Conservation (phyloP, 2,797 vertebrate genomes). For the Lemur catta region DNA sequence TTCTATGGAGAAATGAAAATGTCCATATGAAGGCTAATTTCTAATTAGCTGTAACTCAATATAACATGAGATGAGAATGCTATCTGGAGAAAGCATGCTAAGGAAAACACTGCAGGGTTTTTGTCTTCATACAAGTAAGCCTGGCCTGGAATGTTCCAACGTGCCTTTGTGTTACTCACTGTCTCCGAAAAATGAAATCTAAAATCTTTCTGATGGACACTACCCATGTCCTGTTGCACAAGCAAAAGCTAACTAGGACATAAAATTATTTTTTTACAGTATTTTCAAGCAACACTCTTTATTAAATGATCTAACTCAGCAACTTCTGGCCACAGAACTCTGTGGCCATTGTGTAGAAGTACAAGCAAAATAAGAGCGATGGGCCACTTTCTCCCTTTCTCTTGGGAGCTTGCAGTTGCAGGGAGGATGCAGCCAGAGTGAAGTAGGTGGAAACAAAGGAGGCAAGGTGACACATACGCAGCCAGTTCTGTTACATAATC, state of each 20-base stretch:
- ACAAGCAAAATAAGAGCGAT: not conserved
- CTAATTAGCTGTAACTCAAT: not conserved
- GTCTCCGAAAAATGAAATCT: not conserved
- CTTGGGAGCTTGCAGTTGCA: not conserved
- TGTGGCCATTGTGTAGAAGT: not conserved
- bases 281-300: not conserved
- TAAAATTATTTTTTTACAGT: not conserved
- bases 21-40: not conserved
- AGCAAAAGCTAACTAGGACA: not conserved
- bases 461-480: not conserved
- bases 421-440: not conserved
- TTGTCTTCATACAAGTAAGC: not conserved
- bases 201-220: not conserved
- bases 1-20: conserved; percentile 4
- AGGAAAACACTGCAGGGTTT: not conserved
- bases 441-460: not conserved
- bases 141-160: not conserved
- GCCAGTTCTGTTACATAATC: conserved; percentile 24
- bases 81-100: not conserved
- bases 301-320: not conserved
- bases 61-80: not conserved
- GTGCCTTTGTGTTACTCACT: not conserved
- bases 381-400: conserved; percentile 8
- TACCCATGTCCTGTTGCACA: not conserved
- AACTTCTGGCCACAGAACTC: not conserved